phyloP scores from a whole-genome alignment of 1,140 invertebrate species.

The Ephestia elutella region DNA sequence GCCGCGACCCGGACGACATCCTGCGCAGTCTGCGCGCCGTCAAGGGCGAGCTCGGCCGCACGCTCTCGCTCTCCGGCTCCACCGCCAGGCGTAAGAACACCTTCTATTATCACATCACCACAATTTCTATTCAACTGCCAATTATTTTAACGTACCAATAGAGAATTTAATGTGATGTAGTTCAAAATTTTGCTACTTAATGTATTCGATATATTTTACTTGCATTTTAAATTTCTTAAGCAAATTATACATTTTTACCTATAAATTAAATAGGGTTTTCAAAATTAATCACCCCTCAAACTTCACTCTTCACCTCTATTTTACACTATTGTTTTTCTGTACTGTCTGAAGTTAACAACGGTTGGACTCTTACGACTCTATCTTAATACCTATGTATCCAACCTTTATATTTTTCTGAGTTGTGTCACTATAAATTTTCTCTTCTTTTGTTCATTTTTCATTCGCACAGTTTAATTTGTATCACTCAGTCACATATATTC shows the following conservation, averaged over 20 bases:
- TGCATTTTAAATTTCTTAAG: background rate
- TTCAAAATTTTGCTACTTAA: background rate
- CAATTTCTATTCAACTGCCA: background rate
- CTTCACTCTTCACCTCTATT: background rate
- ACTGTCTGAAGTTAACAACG: too few species aligned
- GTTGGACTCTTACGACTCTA: background rate
- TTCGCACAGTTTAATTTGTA: conserved; percentile 19
- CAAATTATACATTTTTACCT: background rate
- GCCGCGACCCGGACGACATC: conserved; percentile 88
- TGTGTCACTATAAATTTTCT: conserved; percentile 7
- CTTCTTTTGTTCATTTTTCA: conserved; percentile 20
- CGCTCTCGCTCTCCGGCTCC: conserved; percentile 82
- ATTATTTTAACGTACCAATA: background rate
- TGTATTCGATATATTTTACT: background rate
- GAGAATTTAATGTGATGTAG: background rate
- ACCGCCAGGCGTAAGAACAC: conserved; percentile 61
- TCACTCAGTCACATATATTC: conserved; percentile 13
- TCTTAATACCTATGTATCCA: too few species aligned
- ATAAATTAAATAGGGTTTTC: background rate
- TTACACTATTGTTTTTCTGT: background rate
- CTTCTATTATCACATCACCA: background rate
- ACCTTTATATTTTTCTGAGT: conserved; percentile 10
- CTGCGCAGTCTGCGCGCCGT: conserved; percentile 84
- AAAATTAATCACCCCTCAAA: background rate
- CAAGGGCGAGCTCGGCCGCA: conserved; percentile 85